Percentiles rank a stretch among this genome's conserved stretches.
Conservation (phyloP, 1,140 invertebrate genomes). For the Vanessa tameamea region DNA sequence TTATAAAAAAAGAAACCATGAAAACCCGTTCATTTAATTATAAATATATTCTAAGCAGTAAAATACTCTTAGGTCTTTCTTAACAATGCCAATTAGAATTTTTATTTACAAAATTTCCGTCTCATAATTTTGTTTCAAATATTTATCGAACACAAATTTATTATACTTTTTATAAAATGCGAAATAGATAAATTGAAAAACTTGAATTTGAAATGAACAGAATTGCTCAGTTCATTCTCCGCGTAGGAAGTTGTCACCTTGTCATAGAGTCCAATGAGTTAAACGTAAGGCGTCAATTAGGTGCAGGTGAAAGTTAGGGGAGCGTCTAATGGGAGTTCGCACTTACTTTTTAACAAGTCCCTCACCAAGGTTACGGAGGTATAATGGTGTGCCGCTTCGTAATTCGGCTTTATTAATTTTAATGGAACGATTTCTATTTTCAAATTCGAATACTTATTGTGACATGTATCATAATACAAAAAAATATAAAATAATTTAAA, state of each 20-base stretch:
- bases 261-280: constrained; percentile 31
- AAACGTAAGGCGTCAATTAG: constrained; percentile 52
- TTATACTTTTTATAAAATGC: too few species aligned
- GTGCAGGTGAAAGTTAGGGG: constrained; percentile 57
- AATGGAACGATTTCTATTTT: background rate
- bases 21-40: too few species aligned
- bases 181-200: background rate
- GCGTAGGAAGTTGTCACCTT: constrained; percentile 14
- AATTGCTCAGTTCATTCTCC: background rate
- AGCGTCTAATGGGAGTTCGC: constrained; percentile 68
- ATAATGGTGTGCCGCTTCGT: constrained; percentile 28
- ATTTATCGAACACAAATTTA: too few species aligned
- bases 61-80: too few species aligned
- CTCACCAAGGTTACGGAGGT: constrained; percentile 39
- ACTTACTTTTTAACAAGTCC: constrained; percentile 72
- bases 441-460: background rate
- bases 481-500: too few species aligned
- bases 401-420: constrained; percentile 26
- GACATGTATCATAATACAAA: background rate
- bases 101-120: too few species aligned
- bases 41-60: too few species aligned
- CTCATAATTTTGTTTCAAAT: too few species aligned
- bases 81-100: too few species aligned
- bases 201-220: background rate
- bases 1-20: too few species aligned